Evolutionary conservation across 2,113 vertebrate genomes (phyloP).

Genomic region (Excalfactoria chinensis): DNA sequence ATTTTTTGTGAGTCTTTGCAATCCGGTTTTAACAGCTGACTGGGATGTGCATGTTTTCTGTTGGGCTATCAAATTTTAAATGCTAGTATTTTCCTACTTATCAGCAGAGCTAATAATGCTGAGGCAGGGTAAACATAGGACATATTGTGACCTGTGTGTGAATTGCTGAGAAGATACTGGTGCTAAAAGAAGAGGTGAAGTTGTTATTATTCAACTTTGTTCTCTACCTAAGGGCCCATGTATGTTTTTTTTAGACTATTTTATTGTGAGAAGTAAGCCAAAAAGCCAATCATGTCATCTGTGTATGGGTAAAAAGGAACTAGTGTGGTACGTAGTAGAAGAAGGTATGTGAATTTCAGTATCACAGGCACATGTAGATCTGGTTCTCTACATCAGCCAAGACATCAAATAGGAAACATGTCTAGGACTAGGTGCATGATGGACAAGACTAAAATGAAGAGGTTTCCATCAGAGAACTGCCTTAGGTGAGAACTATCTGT

Average conservation of each 20-base stretch:
- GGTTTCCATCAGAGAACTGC: not conserved
- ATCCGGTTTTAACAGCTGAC: not conserved
- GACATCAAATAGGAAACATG: not conserved
- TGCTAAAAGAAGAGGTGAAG: accelerated
- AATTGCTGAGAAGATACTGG: not conserved
- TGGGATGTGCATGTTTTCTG: not conserved
- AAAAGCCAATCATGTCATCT: not conserved
- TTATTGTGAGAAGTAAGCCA: not conserved
- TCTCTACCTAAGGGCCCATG: not conserved
- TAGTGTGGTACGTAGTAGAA: not conserved
- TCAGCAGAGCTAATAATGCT: not conserved
- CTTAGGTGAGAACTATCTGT: not conserved
- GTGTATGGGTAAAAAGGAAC: not conserved
- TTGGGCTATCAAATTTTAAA: not conserved
- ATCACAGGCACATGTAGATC: not conserved
- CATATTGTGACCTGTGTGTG: not conserved
- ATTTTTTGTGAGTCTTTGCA: too few species aligned
- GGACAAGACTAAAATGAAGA: not conserved
- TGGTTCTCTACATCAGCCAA: slow-evolving; percentile 16
- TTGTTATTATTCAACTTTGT: not conserved
- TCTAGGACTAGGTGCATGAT: not conserved
- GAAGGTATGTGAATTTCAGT: not conserved
- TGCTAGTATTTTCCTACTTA: not conserved
- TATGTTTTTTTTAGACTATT: not conserved
- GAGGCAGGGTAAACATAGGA: not conserved